Percentiles rank a stretch among this genome's conserved stretches.
Conservation (phyloP, 2,888 invertebrate genomes). For the Hololepta plana region DNA sequence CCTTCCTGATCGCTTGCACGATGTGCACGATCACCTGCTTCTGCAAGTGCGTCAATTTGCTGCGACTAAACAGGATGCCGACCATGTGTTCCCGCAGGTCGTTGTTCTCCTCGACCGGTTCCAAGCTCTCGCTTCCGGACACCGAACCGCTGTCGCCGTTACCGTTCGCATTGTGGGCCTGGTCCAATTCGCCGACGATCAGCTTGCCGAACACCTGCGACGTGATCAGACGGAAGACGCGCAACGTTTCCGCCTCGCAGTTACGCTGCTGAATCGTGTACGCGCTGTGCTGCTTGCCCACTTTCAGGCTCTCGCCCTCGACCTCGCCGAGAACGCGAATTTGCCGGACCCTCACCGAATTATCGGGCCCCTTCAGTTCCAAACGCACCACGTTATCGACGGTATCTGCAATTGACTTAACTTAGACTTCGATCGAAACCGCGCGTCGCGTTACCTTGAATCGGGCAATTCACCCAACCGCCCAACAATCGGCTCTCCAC, state of each 20-base stretch:
- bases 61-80: constrained; percentile 85
- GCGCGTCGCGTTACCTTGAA: constrained; percentile 57
- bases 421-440: not conserved
- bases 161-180: not conserved
- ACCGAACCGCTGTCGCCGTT: constrained; percentile 18
- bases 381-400: constrained; percentile 43
- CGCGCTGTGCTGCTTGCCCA: constrained; percentile 32
- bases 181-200: constrained; percentile 44
- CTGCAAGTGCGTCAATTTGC: constrained; percentile 82
- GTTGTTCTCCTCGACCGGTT: constrained; percentile 31
- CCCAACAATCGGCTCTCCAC: constrained; percentile 61
- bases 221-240: constrained; percentile 82
- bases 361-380: constrained; percentile 82
- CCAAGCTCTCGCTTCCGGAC: constrained; percentile 21
- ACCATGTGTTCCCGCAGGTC: constrained; percentile 84
- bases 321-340: constrained; percentile 49
- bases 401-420: constrained; percentile 11
- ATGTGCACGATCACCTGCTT: constrained; percentile 84
- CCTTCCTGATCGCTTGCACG: constrained; percentile 78
- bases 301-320: constrained; percentile 33
- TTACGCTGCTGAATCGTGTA: constrained; percentile 63
- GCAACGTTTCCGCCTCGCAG: constrained; percentile 79
- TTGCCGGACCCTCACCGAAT: constrained; percentile 77
- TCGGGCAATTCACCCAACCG: constrained; percentile 80
- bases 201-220: constrained; percentile 86